These are phyloP conservation scores for Xestia ashworthii DNA, from an alignment of 2,888 invertebrate genomes.

Conservation along the genomic window DNA sequence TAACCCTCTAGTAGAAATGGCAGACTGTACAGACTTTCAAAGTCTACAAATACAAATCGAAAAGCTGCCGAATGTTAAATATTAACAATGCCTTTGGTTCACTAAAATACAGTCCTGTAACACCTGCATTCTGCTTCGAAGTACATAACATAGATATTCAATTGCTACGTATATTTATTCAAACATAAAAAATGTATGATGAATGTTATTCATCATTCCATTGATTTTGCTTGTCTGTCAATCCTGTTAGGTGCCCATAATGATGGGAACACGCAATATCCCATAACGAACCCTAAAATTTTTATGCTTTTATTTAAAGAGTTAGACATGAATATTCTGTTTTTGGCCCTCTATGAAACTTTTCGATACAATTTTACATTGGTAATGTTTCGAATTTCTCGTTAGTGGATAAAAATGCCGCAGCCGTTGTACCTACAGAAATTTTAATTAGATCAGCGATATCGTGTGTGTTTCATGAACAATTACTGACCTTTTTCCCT, in stretches of 20 bases:
- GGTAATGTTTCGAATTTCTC: slow-evolving; percentile 17
- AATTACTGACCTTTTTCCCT: background rate
- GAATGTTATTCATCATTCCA: slow-evolving; percentile 30
- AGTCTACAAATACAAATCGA: background rate
- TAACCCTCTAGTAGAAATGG: background rate
- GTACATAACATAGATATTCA: background rate
- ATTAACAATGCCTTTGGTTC: slow-evolving; percentile 1
- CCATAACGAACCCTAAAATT: slow-evolving; percentile 11
- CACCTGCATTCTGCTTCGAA: slow-evolving; percentile 3
- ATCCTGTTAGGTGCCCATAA: slow-evolving; percentile 13
- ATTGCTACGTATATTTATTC: slow-evolving; percentile 13
- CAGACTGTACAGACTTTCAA: background rate
- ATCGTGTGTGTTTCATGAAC: background rate
- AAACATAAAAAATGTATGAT: slow-evolving; percentile 32
- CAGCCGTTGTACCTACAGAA: background rate
- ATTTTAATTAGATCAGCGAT: slow-evolving; percentile 1
- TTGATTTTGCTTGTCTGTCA: slow-evolving; percentile 15
- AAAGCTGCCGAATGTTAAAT: slow-evolving; percentile 7
- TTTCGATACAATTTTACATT: slow-evolving; percentile 14
- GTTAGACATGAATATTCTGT: slow-evolving; percentile 4
- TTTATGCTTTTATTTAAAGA: slow-evolving; percentile 21
- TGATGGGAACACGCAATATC: slow-evolving; percentile 29
- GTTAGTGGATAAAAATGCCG: background rate
- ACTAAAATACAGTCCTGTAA: slow-evolving; percentile 24
- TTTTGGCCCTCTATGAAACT: slow-evolving; percentile 9